A percentile compares a stretch with the other conserved stretches of the same genome.
Conservation (phyloP, 2,888 invertebrate genomes). For the Euplexia lucipara region DNA sequence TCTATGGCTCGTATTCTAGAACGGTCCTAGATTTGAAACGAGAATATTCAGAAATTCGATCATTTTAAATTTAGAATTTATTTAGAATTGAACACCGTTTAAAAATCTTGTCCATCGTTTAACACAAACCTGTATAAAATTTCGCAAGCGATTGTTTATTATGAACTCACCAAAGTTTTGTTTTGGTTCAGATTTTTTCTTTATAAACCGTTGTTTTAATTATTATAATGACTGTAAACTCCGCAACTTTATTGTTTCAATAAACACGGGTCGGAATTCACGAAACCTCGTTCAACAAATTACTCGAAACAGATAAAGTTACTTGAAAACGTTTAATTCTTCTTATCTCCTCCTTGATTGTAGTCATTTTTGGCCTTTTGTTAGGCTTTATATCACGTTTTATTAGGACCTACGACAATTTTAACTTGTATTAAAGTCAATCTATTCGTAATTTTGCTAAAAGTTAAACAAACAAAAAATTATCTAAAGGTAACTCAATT, state of each 20-base stretch:
- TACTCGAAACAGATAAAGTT: constrained; percentile 59
- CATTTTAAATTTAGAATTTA: neutral
- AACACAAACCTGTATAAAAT: neutral
- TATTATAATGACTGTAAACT: constrained; percentile 57
- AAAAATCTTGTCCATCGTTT: neutral
- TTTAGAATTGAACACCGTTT: neutral
- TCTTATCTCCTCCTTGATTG: constrained; percentile 27
- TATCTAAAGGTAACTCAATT: constrained; percentile 50
- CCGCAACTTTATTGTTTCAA: constrained; percentile 58
- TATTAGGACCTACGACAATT: neutral
- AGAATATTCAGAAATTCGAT: neutral
- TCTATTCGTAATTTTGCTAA: constrained; percentile 7
- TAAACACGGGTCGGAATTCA: constrained; percentile 57
- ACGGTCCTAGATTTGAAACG: constrained; percentile 6
- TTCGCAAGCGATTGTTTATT: neutral
- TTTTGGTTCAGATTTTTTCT: constrained; percentile 38
- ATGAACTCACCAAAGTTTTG: constrained; percentile 25
- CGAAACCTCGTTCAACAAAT: constrained; percentile 58
- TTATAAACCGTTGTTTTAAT: constrained; percentile 51
- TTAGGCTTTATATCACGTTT: neutral
- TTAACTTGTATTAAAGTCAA: neutral
- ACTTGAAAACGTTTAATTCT: constrained; percentile 44
- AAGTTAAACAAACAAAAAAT: constrained; percentile 14
- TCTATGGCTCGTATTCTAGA: neutral
- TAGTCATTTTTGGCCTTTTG: constrained; percentile 28